These are phyloP conservation scores for Monopterus albus DNA, from an alignment of 2,113 vertebrate genomes.

Conservation along the genomic window DNA sequence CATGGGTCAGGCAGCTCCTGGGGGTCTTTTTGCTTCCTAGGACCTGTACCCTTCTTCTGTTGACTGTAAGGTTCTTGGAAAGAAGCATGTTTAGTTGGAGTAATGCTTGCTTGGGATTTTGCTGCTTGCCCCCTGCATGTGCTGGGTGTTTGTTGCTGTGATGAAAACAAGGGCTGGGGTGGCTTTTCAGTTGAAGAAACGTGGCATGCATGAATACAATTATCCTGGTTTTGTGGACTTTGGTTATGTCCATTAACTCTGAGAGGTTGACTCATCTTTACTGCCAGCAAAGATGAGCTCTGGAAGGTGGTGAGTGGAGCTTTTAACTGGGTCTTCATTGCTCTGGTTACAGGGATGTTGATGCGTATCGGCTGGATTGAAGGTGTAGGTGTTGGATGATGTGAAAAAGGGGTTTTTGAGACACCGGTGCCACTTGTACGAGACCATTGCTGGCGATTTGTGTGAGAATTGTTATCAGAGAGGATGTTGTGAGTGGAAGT, in stretches of 20 bases:
- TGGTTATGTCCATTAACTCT: slow-evolving; percentile 14
- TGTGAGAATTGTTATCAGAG: slow-evolving; percentile 77
- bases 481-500: slow-evolving; percentile 86
- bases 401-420: slow-evolving; percentile 87
- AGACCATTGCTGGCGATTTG: slow-evolving; percentile 73
- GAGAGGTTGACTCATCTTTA: slow-evolving; percentile 7
- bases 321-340: slow-evolving; percentile 71
- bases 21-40: slow-evolving; percentile 79
- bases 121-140: slow-evolving; percentile 62
- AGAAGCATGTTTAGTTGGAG: slow-evolving; percentile 86
- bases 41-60: slow-evolving; percentile 75
- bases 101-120: slow-evolving; percentile 73
- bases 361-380: slow-evolving; percentile 85
- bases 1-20: slow-evolving; percentile 84
- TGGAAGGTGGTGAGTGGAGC: slow-evolving; percentile 71
- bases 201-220: slow-evolving; percentile 10
- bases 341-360: slow-evolving; percentile 86
- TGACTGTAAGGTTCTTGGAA: slow-evolving; percentile 85
- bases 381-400: slow-evolving; percentile 75
- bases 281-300: background rate
- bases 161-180: slow-evolving; percentile 41
- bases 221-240: background rate
- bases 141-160: slow-evolving; percentile 63
- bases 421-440: slow-evolving; percentile 84
- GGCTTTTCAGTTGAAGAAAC: slow-evolving; percentile 68